Evolutionary conservation across 2,113 vertebrate species (phyloP), one percentile per base, ranked within the genome.

Genomic region (Dascyllus trimaculatus): DNA sequence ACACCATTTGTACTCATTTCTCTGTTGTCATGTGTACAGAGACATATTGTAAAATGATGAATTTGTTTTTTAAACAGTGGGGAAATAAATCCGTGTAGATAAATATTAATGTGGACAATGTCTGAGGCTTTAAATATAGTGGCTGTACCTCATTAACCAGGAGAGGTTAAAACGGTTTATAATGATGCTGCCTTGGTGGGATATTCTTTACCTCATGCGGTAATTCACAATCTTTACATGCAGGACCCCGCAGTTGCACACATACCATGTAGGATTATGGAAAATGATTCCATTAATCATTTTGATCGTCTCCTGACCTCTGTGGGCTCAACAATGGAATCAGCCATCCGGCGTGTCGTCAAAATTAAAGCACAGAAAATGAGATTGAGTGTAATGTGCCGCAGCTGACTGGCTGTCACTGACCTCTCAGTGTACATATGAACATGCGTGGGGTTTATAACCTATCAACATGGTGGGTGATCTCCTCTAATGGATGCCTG

Each of bases 401-500:
- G 7, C 11, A 19, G 45, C 59, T 43, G 49, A 17, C 53, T 21
- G 22, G 25, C 18, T 35, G 53, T 64, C 48, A 19, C 15, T 63
- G 53, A 60, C 58, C 80, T 66, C 38, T 13, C 1, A 2, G n/a
- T 49, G 46, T 59, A 15, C 1, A 46, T 21, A 53, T 25, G 48
- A 62, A 56, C 76, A 64, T 25, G 40, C 11, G 35, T 5, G 45
- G 43, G 32, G 17, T 18, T 79, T 71, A 71, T 62, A 60, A 66
- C 25, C 57, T 48, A 73, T 80, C 26, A 54, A 25, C 43, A 59
- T 26, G 59, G 48, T 68, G 74, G 82, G 64, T 83, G 45, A 86
- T 75, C 79, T 53, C 56, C 62, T 69, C 63, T 78, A 85, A 92
- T 85, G 85, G 69, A 85, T 72, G 71, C 60, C 48, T 40, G 22